Evolutionary conservation across 2,113 vertebrate species (phyloP), one percentile per base, ranked within the genome.

Genomic region (Platysteira castanea): DNA sequence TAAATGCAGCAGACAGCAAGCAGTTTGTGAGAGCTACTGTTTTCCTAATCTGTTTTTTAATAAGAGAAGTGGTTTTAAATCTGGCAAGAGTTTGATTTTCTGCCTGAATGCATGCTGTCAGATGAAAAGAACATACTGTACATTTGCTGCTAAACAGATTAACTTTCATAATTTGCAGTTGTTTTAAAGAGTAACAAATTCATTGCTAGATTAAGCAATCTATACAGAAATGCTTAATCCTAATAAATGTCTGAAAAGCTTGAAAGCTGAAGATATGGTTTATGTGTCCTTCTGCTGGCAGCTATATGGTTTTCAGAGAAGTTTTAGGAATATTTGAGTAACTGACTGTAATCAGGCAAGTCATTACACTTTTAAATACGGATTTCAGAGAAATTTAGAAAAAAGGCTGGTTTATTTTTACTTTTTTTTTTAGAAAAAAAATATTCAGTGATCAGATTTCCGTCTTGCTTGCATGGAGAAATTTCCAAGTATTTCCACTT

Each of bases 21-120:
- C 80, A 89, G 63, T 96, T 97, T 94, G 83, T 20, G 41, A 96
- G 94, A 91, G 92, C 96, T 97, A 95, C 98, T 98, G 98, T 84
- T 98, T 98, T 98, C 97, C 96, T 96, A 97, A 98, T 98, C 89
- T 97, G 64, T 56, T 96, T 97, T 97, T 98, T 97, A 92, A 87
- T 97, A 97, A 96, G 93, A 97, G 90, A 96, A 86, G 94, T 97
- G 89, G 94, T 97, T 97, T 76, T 93, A 97, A 93, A 89, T 89
- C 91, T 97, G 94, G 94, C 61, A 97, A 93, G 96, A 93, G 89
- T 95, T 91, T 94, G 67, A 14, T 95, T 97, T 97, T 97, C 84
- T 95, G 87, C 95, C 84, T 87, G 95, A 89, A 95, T 42, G 67
- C 91, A 86, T 88, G 90, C 90, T 96, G 76, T 96, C 87, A 92